Evolutionary conservation across 2,113 vertebrate genomes (phyloP), one percentile per base, ranked within the genome.

Genomic region (Atlantisia rogersi): DNA sequence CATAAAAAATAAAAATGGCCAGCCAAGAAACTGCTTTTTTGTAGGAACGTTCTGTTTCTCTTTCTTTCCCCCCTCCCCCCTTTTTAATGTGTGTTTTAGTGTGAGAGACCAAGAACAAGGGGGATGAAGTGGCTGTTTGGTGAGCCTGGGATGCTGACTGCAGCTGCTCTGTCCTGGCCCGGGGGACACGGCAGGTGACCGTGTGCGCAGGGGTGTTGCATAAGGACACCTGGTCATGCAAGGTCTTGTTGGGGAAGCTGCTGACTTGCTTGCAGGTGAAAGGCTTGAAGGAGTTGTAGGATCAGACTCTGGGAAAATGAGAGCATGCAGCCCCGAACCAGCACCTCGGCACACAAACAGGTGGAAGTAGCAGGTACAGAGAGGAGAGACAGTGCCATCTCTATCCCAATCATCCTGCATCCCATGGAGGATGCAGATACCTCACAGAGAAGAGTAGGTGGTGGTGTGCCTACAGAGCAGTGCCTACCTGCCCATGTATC

Each of bases 11-110:
- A 92, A 95, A 95, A 95, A 95, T 50, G 88, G 88, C 92, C 94
- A 96, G 91, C 95, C 90, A 97, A 96, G 86, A 97, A 97, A 96
- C 91, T 96, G 88, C 95, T 94, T 96, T 94, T 97, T 90, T 92
- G 86, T 96, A 88, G 73, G 95, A 96, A 96, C 26, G 59, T 94
- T 97, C 92, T 96, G 81, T 94, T 92, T 95, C 78, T 90, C 75
- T 82, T 12, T 81, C 17, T 26, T 4, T 29, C 12, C 39, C 29
- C 12, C 39, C 19, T 71, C 40, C 21, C 48, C 21, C 21, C 6
- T n/a, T 81, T 82, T 95, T 76, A 92, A 90, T 90, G 46, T 4
- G 9, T 53, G 25, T 21, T 74, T 76, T 68, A 78, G 64, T 75
- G 67, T 84, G 83, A 96, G 71, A 91, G 83, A 88, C 92, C 84